A percentile compares a stretch with the other conserved stretches of the same genome.
phyloP scores from a whole-genome alignment of 2,797 vertebrate genomes.

The Eutrigla gurnardus region DNA sequence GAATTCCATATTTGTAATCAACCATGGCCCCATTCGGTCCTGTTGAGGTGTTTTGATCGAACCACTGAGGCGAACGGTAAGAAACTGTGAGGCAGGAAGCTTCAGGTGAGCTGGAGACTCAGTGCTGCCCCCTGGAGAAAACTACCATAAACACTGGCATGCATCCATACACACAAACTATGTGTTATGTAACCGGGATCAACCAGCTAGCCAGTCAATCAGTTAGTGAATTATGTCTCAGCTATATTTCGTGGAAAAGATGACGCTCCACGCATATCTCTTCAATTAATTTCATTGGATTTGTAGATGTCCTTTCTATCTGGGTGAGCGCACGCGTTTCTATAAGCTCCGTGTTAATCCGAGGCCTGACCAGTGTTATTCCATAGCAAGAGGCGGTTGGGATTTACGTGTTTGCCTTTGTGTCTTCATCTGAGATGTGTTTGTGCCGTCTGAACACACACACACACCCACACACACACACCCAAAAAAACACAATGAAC shows the following conservation, averaged over 20 bases:
- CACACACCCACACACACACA: neutral
- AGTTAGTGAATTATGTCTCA: constrained; percentile 48
- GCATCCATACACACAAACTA: constrained; percentile 18
- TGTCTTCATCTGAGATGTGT: neutral
- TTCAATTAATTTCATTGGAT: constrained; percentile 50
- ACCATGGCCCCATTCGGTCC: neutral
- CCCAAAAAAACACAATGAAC: too few relatives aligned
- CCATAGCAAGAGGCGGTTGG: constrained; percentile 13
- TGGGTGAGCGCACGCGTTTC: constrained; percentile 26
- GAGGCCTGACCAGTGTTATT: constrained; percentile 21
- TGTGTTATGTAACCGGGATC: constrained; percentile 61
- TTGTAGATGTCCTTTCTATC: constrained; percentile 34
- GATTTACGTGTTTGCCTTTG: constrained; percentile 28
- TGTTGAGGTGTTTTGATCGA: neutral
- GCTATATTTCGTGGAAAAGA: constrained; percentile 42
- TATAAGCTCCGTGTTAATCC: constrained; percentile 57
- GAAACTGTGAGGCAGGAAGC: neutral
- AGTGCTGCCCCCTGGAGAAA: constrained; percentile 60
- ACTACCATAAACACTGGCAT: neutral
- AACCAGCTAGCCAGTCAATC: constrained; percentile 43
- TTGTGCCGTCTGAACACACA: neutral
- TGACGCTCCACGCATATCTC: constrained; percentile 35
- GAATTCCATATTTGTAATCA: neutral
- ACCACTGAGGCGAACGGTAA: constrained; percentile 8
- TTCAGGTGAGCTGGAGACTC: constrained; percentile 18